These are phyloP conservation scores for Austrofundulus limnaeus DNA, from an alignment of 2,113 vertebrate species.

Conservation along the genomic window DNA sequence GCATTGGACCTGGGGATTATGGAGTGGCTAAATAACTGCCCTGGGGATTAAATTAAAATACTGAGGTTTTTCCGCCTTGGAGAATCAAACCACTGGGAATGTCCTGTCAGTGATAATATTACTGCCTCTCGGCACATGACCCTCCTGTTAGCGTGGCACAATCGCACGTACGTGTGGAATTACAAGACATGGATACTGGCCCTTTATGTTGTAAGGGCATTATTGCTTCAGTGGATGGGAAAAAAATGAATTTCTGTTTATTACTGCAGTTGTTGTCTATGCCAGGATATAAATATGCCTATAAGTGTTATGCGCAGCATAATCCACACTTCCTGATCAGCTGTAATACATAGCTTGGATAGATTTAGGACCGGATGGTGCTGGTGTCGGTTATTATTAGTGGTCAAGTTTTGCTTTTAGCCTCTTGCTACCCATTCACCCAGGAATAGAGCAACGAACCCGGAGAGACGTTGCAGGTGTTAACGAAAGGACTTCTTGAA, in stretches of 20 bases:
- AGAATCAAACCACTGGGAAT: conserved; percentile 65
- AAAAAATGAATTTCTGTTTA: neutral
- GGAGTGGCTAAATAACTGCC: conserved; percentile 68
- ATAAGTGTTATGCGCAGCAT: conserved; percentile 1
- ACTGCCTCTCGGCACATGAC: conserved; percentile 37
- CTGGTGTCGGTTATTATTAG: conserved; percentile 55
- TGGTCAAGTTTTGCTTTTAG: conserved; percentile 32
- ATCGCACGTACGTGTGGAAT: conserved; percentile 50
- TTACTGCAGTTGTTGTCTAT: neutral
- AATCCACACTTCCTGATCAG: conserved; percentile 31
- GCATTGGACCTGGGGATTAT: conserved; percentile 64
- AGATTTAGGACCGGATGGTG: conserved; percentile 42
- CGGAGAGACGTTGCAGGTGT: conserved; percentile 40
- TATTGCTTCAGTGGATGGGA: conserved; percentile 1
- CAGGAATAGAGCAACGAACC: conserved; percentile 41
- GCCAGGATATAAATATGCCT: neutral
- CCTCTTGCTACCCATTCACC: conserved; percentile 21
- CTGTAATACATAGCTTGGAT: conserved; percentile 38
- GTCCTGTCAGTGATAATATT: conserved; percentile 41
- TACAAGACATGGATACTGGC: conserved; percentile 21
- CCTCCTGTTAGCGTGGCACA: conserved; percentile 23
- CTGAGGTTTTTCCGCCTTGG: conserved; percentile 69
- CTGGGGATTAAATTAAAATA: conserved; percentile 72
- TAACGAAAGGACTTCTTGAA: conserved; percentile 48
- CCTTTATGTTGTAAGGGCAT: conserved; percentile 26